Evolutionary conservation across 2,797 vertebrate species (phyloP).

Genomic region (Microctenopoma stevenorrisi): DNA sequence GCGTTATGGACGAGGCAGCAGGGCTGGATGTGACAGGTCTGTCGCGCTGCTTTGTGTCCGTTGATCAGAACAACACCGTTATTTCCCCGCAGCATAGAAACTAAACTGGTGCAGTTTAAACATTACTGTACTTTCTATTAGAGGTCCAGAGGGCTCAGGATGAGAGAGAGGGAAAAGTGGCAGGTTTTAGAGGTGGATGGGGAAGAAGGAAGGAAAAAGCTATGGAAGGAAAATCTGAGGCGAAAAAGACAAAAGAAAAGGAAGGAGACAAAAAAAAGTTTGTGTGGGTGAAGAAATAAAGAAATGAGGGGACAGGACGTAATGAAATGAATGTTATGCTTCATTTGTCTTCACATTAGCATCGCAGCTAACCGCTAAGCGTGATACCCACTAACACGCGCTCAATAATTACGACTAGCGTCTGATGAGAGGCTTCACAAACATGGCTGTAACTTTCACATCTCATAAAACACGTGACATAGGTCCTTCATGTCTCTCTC

Average conservation of each 20-base stretch:
- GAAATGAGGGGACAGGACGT: neutral
- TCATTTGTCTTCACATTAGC: too few relatives aligned
- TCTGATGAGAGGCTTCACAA: neutral
- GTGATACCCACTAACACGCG: too few relatives aligned
- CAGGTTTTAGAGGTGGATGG: neutral
- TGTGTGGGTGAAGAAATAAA: neutral
- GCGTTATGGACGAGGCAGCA: constrained; percentile 32
- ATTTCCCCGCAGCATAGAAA: too few relatives aligned
- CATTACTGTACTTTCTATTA: too few relatives aligned
- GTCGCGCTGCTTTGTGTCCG: too few relatives aligned
- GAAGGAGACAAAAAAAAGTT: neutral
- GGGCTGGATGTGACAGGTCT: neutral
- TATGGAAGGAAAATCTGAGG: neutral
- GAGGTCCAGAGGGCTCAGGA: too few relatives aligned
- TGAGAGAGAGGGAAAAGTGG: neutral
- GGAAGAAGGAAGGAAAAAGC: neutral
- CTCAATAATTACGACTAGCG: too few relatives aligned
- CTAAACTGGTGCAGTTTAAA: too few relatives aligned
- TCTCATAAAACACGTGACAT: too few relatives aligned
- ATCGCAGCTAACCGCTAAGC: too few relatives aligned
- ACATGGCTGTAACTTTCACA: neutral
- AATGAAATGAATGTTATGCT: neutral
- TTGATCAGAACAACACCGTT: too few relatives aligned
- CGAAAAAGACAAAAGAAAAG: neutral
- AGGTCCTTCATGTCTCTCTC: neutral